Evolutionary conservation across 2,113 vertebrate species (phyloP), one percentile per base, ranked within the genome.

Genomic region (Nansenia antarctica): DNA sequence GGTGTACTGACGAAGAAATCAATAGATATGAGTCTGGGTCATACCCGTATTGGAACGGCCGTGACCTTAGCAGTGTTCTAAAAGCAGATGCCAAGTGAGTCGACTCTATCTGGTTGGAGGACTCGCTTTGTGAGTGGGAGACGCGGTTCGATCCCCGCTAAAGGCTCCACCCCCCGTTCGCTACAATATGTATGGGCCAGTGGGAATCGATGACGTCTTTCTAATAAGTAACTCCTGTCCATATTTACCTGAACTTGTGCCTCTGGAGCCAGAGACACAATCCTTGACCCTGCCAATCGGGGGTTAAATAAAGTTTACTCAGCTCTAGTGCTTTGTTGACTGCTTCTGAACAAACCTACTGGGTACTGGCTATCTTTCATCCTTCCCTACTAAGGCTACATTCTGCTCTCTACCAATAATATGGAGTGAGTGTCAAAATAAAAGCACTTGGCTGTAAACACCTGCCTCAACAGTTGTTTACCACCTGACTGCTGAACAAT

Each of bases 161-260:
- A n/a, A n/a, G n/a, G n/a, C n/a, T n/a, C n/a, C n/a, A n/a, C n/a
- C n/a, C n/a, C n/a, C n/a, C n/a, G n/a, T n/a, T n/a, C n/a, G 14
- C 42, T 47, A n/a, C 14, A n/a, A 77, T 67, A 65, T 53, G 24
- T 65, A 76, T 35, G 67, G 26, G 52, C 58, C 69, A 74, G 77
- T 62, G 70, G 74, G 67, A 83, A 78, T 49, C 35, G 26, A 45
- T 32, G 55, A 61, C n/a, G 53, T 65, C 42, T 77, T 86, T 86
- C 80, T 90, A 91, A 93, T 93, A 84, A 90, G 83, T 93, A 92
- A 92, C 83, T 75, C 68, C 49, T 88, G 89, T 92, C 85, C 87
- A 91, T 91, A 91, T 93, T 93, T 93, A 87, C 81, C 87, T 86
- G 86, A 91, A 90, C 88, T 69, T 81, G 74, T 72, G 82, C 79